Conservation (phyloP, 2,797 vertebrate species). For the Cottoperca gobio region DNA sequence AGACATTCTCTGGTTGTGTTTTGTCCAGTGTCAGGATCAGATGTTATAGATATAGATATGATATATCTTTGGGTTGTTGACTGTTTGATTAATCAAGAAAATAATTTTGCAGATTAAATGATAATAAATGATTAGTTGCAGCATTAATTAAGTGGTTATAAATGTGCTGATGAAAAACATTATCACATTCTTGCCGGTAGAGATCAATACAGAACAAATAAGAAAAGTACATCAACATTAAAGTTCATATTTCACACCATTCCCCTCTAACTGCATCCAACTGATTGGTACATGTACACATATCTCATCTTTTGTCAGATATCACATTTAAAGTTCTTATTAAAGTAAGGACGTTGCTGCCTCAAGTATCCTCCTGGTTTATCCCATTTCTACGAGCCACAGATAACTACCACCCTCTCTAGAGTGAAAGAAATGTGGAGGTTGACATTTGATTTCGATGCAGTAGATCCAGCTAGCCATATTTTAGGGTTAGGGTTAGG, state of each 20-base stretch:
- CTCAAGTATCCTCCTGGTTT: not conserved
- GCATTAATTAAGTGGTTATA: not conserved
- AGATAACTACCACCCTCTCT: not conserved
- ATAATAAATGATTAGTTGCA: not conserved
- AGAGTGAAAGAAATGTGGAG: not conserved
- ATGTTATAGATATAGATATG: no score
- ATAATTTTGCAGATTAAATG: not conserved
- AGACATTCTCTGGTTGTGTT: not conserved
- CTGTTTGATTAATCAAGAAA: not conserved
- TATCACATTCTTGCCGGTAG: not conserved
- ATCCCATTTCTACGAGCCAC: not conserved
- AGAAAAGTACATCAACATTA: not conserved
- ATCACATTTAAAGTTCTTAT: not conserved
- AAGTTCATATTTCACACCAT: not conserved
- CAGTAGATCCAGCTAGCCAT: not conserved
- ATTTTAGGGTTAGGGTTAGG: no score
- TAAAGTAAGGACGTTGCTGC: not conserved
- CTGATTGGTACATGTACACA: not conserved
- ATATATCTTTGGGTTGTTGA: not conserved
- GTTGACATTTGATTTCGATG: not conserved
- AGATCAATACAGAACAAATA: not conserved
- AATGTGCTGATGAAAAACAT: not conserved
- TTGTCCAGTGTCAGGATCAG: no score
- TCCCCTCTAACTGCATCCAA: no score
- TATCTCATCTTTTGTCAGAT: not conserved